Conservation (phyloP, 2,113 vertebrate genomes). For the Neolamprologus falcicula region DNA sequence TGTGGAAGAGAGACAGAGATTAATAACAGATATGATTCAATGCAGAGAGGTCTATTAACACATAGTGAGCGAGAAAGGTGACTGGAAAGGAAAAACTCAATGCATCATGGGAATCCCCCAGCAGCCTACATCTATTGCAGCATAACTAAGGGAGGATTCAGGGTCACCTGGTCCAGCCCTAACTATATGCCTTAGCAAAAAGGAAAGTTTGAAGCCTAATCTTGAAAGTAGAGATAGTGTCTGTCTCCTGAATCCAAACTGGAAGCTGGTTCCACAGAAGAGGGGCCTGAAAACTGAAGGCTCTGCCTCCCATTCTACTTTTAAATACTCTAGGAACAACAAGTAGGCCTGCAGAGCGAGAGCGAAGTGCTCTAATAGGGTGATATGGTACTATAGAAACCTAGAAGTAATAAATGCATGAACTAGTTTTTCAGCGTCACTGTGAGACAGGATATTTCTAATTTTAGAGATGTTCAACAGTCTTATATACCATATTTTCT, state of each 20-base stretch:
- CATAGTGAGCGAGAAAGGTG: too few relatives aligned
- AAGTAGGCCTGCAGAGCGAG: accelerated
- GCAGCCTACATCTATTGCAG: too few relatives aligned
- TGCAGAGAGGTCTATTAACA: accelerated
- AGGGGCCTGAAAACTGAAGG: background rate
- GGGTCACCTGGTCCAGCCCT: too few relatives aligned
- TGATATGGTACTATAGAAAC: background rate
- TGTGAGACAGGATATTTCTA: background rate
- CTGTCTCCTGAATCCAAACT: too few relatives aligned
- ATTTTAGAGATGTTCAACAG: background rate
- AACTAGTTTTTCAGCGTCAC: background rate
- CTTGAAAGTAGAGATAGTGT: too few relatives aligned
- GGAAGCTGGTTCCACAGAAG: too few relatives aligned
- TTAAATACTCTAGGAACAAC: background rate
- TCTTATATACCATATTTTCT: background rate
- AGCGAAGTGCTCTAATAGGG: accelerated
- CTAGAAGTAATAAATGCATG: background rate
- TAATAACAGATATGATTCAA: too few relatives aligned
- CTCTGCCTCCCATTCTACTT: background rate
- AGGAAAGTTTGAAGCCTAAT: background rate
- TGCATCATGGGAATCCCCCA: too few relatives aligned
- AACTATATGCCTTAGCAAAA: too few relatives aligned
- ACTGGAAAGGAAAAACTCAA: accelerated
- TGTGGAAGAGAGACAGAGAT: accelerated
- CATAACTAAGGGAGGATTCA: too few relatives aligned